Conservation (phyloP, 1,140 invertebrate genomes). For the Drosophila tristis region DNA sequence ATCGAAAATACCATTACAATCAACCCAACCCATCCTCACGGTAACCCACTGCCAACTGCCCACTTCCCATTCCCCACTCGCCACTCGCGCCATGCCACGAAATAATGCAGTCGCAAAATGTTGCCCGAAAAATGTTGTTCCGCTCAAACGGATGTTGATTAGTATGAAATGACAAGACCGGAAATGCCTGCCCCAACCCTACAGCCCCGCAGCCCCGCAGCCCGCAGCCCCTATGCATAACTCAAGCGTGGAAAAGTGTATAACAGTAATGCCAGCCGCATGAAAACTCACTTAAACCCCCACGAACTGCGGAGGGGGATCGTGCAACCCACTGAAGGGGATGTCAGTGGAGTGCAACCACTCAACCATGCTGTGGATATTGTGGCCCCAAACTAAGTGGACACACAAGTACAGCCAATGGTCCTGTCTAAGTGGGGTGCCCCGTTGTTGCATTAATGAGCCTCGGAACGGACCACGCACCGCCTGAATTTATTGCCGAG, state of each 20-base stretch:
- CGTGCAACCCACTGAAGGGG: too few species aligned
- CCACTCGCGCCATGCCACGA: not conserved
- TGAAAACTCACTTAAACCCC: constrained; percentile 40
- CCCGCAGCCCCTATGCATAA: constrained; percentile 26
- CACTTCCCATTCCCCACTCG: not conserved
- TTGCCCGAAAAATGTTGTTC: constrained; percentile 30
- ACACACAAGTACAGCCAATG: constrained; percentile 67
- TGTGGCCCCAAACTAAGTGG: constrained; percentile 51
- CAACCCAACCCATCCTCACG: not conserved
- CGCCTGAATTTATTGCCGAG: constrained; percentile 62
- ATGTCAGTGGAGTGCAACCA: constrained; percentile 30
- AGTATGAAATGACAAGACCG: constrained; percentile 75
- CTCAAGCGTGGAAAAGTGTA: constrained; percentile 22
- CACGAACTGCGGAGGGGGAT: constrained; percentile 23
- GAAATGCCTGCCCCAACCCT: constrained; percentile 40
- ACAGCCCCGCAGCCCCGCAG: too few species aligned
- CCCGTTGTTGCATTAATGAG: constrained; percentile 68
- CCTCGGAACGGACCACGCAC: constrained; percentile 32
- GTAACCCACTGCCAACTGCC: not conserved
- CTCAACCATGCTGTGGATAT: constrained; percentile 46
- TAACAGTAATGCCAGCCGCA: constrained; percentile 22
- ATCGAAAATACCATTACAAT: constrained; percentile 49
- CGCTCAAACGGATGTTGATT: constrained; percentile 71
- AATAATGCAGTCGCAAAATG: constrained; percentile 51
- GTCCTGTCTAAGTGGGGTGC: constrained; percentile 38